phyloP scores from a whole-genome alignment of 1,140 invertebrate species.

The Drosophila malerkotliana region DNA sequence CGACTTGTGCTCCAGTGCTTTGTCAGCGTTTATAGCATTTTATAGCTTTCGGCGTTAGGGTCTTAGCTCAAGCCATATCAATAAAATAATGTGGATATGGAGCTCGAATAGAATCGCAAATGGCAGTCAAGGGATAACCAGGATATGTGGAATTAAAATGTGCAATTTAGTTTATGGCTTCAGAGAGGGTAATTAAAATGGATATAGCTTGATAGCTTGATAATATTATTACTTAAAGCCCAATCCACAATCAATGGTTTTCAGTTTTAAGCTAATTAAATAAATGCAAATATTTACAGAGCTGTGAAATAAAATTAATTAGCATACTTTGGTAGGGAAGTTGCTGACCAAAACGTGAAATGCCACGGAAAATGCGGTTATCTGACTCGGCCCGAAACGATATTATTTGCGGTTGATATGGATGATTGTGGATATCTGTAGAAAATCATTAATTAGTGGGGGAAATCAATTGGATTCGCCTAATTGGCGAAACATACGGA shows the following conservation, averaged over 20 bases:
- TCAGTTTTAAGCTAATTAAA: neutral
- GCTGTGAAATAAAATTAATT: neutral
- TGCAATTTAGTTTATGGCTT: neutral
- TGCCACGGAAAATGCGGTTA: neutral
- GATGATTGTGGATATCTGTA: neutral
- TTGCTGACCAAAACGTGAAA: neutral
- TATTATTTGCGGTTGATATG: constrained; percentile 2
- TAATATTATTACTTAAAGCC: no score
- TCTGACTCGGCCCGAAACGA: neutral
- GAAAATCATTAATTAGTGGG: constrained; percentile 32
- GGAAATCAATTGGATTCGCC: constrained; percentile 38
- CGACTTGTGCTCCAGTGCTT: constrained; percentile 40
- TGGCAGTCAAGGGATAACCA: neutral
- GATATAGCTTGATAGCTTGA: no score
- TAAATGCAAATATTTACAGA: neutral
- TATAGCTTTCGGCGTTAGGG: constrained; percentile 39
- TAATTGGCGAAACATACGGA: constrained; percentile 36
- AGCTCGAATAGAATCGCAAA: constrained; percentile 4
- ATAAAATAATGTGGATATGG: constrained; percentile 31
- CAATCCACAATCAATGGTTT: no score
- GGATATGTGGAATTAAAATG: neutral
- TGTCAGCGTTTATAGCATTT: constrained; percentile 58
- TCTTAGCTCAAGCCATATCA: constrained; percentile 42
- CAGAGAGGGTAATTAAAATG: neutral
- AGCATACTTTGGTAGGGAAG: neutral